A percentile compares a stretch with the other conserved stretches of the same genome.
phyloP scores from a whole-genome alignment of 2,797 vertebrate species.

The Rousettus madagascariensis region DNA sequence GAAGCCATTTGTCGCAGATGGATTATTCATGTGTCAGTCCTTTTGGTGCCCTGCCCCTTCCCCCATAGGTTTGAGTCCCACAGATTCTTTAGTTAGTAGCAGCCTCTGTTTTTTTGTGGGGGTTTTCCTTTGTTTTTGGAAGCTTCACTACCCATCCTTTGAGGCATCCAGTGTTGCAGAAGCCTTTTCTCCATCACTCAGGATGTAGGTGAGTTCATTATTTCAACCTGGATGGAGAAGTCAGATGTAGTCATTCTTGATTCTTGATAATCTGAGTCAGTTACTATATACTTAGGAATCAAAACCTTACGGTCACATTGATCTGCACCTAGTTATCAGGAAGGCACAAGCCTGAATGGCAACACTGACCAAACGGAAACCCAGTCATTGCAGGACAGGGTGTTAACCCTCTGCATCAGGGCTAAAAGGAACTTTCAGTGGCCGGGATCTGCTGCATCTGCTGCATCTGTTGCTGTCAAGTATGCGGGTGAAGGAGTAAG shows the following conservation, averaged over 20 bases:
- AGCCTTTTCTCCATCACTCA: neutral
- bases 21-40: slow-evolving; percentile 15
- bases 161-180: neutral
- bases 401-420: neutral
- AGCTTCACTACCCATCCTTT: neutral
- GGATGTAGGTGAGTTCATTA: neutral
- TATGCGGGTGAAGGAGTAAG: neutral
- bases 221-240: neutral
- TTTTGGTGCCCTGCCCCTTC: neutral
- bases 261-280: neutral
- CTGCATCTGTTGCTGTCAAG: neutral
- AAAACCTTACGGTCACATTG: neutral
- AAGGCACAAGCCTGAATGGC: neutral
- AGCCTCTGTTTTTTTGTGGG: neutral
- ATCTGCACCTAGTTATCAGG: neutral
- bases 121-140: neutral
- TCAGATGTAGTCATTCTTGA: neutral
- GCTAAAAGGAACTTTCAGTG: neutral
- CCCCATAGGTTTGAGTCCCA: neutral
- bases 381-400: neutral
- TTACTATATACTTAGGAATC: neutral
- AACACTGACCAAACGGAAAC: neutral
- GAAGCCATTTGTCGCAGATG: slow-evolving; percentile 60
- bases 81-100: neutral
- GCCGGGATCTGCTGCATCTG: neutral